Base-by-base conservation (phyloP, 2,888 invertebrate species). In the Apocheima hispidaria region DNA sequence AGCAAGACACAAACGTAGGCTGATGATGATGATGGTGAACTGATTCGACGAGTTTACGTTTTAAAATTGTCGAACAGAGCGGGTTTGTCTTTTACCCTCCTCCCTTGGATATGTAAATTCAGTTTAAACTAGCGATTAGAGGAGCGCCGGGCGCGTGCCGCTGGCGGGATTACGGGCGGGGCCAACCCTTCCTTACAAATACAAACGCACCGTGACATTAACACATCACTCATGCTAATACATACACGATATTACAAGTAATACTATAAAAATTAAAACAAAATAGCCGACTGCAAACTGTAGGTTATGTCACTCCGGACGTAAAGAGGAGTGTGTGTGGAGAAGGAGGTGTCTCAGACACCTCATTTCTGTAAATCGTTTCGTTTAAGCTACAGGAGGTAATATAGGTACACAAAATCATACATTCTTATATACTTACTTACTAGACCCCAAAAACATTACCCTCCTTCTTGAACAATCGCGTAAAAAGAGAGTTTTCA, bases 161-260 rank as follows among this genome's bases (percentile, higher is more conserved):
- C 75, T 80, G 77, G 76, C 75, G 71, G 74, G 81, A 78, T 78
- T 77, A 75, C 14, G 18, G 20, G 4, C 21, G 65, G 59, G 38
- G 2, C 28, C 75, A 74, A 81, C 85, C 82, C 79, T 77, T 70
- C 63, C 44, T 30, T 12, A 33, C 69, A 66, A 71, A 70, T 12
- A 33, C 69, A 66, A 71, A 70, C 65, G 70, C 62, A 66, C 70
- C 75, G 73, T 73, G 70, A 77, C 73, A 75, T 70, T 55, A 66
- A 54, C 59, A 41, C 63, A 83, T 84, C 83, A 80, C 76, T 77
- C 86, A 87, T 88, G 87, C 87, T 41, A 52, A 52, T 83, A 82
- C 77, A 84, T 26, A 26, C 7, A 26, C 9, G 26, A 26, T 26
- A 26, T 26, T 7, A 26, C 26, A 26, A 26, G 26, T 7, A n/a